Base-by-base conservation (phyloP, 2,797 vertebrate species). In the Gorsachius magnificus region DNA sequence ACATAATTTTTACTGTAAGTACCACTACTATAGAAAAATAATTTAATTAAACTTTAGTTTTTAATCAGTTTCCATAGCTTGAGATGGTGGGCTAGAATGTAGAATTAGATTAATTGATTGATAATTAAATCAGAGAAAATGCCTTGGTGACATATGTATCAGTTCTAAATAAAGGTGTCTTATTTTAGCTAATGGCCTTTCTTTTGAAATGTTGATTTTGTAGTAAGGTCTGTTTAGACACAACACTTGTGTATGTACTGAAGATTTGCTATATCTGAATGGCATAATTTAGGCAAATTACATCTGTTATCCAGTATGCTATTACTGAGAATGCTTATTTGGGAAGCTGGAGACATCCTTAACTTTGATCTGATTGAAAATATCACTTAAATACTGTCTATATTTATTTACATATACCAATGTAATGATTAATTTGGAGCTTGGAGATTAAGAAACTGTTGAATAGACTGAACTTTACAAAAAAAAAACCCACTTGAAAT, bases 1-100 rank as follows among this genome's bases (percentile, higher is more conserved):
- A 95, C 97, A 98, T 93, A 98, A 96, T 92, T 98, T 98, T 96
- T 98, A 97, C 96, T 90, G 98, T 98, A 96, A 98, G 98, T 98
- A 94, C 54, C 1, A 11, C 43, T 65, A 25, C 45, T 48, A 19
- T 21, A 92, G 53, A 83, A 10, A 85, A 92, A 83, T 61, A 38
- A 6, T 71, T 81, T 45, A 63, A 24, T 86, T 86, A 76, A 85
- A 57, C 35, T 69, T 87, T 33, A 50, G 6, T 31, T 84, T 87
- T 46, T 51, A 57, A 71, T 70, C 51, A 28, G 64, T 74, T 83
- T 85, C 48, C 3, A 3, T 87, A 72, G 51, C 11, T 80, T 72
- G 21, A 53, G 13, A 19, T 70, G 33, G 26, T 83, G 54, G 71
- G 56, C 25, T 74, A 69, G 70, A 83, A 71, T 20, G 25, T 38